Evolutionary conservation across 2,113 vertebrate genomes (phyloP), one percentile per base, ranked within the genome.

Genomic region (Silurus glanis): DNA sequence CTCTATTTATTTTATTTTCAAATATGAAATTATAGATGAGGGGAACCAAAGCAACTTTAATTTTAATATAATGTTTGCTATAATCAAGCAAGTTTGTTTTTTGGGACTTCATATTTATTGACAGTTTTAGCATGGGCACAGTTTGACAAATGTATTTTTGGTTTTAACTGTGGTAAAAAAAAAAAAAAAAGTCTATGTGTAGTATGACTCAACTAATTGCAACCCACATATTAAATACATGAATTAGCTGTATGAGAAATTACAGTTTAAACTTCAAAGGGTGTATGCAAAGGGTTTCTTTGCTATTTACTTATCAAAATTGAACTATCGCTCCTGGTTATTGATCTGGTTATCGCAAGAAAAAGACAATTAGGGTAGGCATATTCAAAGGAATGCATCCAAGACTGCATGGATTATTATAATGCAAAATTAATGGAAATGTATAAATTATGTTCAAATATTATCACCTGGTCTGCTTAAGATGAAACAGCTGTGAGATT

Each of bases 371-470:
- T n/a, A 19, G 6, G 1, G 1, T 37, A 37, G 28, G 28, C 28
- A 37, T 37, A 37, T 28, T 79, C 21, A 25, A 64, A 83, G 62
- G 56, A 2, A 58, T 23, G 21, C n/a, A 51, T 74, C 45, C 66
- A 74, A 69, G 25, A 88, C 4, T 55, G 21, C 51, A 71, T 56
- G 25, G 53, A 21, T 53, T 78, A 62, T 88, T 88, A 79, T 28
- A 37, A 83, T 79, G 69, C 55, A 71, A n/a, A 64, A 23, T 66
- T n/a, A 25, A 1, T 17, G 19, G 49, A 75, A 75, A 86, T 28
- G 56, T 69, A 10, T 37, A 81, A 49, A 86, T 89, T 37, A 37
- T 37, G 37, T 37, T 37, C 37, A 19, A 82, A 14, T 6, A 0
- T 56, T 56, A 25, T 81, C 55, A 25, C 69, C 61, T 51, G 28